A percentile compares a stretch with the other conserved stretches of the same genome.
These are phyloP conservation scores for Luehdorfia chinensis DNA, from an alignment of 1,140 invertebrate genomes.

Conservation along the genomic window DNA sequence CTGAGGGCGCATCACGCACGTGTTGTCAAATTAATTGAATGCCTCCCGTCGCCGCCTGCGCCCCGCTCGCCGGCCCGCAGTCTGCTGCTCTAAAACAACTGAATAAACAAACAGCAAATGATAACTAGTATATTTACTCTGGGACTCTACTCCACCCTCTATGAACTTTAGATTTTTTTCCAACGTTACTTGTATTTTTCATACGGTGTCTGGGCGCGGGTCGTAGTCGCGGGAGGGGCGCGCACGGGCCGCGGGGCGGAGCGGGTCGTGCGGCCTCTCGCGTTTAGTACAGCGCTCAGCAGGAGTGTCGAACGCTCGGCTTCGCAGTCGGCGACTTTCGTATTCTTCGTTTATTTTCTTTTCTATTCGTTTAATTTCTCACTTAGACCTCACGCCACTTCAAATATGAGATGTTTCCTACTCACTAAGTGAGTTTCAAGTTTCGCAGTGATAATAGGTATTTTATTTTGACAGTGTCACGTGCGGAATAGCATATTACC, in stretches of 20 bases:
- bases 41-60: slow-evolving; percentile 27
- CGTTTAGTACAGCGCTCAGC: slow-evolving; percentile 74
- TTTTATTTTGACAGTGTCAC: slow-evolving; percentile 71
- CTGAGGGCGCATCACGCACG: slow-evolving; percentile 62
- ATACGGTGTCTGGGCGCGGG: slow-evolving; percentile 52
- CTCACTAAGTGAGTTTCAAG: slow-evolving; percentile 44
- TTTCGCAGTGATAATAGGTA: slow-evolving; percentile 43
- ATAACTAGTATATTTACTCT: slow-evolving; percentile 22
- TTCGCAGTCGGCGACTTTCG: slow-evolving; percentile 67
- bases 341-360: slow-evolving; percentile 76
- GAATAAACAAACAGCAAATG: slow-evolving; percentile 27
- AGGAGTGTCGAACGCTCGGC: slow-evolving; percentile 72
- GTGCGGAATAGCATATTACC: slow-evolving; percentile 66
- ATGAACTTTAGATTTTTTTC: slow-evolving; percentile 48
- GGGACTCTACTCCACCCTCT: slow-evolving; percentile 30
- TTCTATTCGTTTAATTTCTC: slow-evolving; percentile 75
- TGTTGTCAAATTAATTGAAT: slow-evolving; percentile 67
- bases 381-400: slow-evolving; percentile 41
- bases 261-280: slow-evolving; percentile 67
- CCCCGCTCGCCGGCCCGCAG: slow-evolving; percentile 17
- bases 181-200: slow-evolving; percentile 46
- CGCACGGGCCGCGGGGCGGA: slow-evolving; percentile 49
- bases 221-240: slow-evolving; percentile 51
- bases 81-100: slow-evolving; percentile 21
- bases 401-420: slow-evolving; percentile 47